A percentile compares a stretch with the other conserved stretches of the same genome.
Evolutionary conservation across 2,797 vertebrate species (phyloP).

Genomic region (Menidia menidia): DNA sequence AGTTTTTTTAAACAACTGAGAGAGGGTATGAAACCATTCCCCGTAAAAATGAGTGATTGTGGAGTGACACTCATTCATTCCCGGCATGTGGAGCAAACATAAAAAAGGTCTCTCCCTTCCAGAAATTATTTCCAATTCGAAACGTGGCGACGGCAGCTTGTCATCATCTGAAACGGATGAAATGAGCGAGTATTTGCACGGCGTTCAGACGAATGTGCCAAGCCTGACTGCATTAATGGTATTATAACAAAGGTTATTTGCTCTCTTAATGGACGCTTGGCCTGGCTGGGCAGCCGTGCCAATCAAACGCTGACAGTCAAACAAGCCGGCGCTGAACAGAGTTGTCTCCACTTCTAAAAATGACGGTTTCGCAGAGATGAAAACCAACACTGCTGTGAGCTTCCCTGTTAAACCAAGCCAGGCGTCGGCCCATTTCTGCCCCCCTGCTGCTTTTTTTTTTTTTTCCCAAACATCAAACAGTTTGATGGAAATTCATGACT

Average conservation of each 20-base stretch:
- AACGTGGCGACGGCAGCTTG: too few species aligned
- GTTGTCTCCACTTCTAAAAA: neutral
- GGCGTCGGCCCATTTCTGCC: neutral
- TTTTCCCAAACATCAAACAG: neutral
- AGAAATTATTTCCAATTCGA: too few species aligned
- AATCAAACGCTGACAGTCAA: too few species aligned
- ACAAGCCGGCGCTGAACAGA: neutral
- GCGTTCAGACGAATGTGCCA: neutral
- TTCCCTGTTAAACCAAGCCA: neutral
- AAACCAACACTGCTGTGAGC: neutral
- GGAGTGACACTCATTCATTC: too few species aligned
- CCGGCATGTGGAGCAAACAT: too few species aligned
- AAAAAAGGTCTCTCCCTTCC: too few species aligned
- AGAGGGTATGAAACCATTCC: too few species aligned
- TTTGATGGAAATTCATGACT: neutral
- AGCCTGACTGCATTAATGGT: neutral
- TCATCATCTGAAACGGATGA: neutral
- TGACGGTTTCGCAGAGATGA: neutral
- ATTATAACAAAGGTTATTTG: neutral
- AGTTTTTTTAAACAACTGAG: too few species aligned
- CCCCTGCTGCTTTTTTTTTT: neutral
- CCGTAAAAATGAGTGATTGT: too few species aligned
- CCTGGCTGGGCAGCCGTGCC: neutral
- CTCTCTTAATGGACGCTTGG: neutral
- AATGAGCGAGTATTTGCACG: neutral